Evolutionary conservation across 2,113 vertebrate genomes (phyloP).

Genomic region (Anolis sagrei): DNA sequence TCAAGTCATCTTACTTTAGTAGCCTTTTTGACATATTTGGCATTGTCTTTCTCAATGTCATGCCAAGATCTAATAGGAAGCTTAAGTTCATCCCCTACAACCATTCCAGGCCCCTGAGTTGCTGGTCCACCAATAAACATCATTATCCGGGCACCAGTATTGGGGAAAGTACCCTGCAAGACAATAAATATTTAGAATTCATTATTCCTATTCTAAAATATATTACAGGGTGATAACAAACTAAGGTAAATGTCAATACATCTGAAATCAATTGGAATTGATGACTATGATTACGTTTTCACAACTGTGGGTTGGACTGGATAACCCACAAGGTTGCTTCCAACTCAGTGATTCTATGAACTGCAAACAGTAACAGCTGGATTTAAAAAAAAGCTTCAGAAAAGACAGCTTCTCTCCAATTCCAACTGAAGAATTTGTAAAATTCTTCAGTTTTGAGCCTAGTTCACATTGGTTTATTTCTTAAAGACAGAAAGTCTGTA

Average conservation of each 20-base stretch:
- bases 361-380: not conserved
- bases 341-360: no score
- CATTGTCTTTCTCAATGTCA: constrained; percentile 98
- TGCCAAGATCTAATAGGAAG: constrained; percentile 97
- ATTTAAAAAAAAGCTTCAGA: not conserved
- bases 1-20: constrained; percentile 86
- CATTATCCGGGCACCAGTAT: constrained; percentile 95
- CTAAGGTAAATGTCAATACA: not conserved
- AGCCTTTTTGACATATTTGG: constrained; percentile 97
- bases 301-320: no score
- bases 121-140: constrained; percentile 97
- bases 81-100: constrained; percentile 96
- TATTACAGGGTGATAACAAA: not conserved
- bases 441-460: not conserved
- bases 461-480: not conserved
- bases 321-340: no score
- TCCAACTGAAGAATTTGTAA: not conserved
- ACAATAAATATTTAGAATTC: constrained; percentile 34
- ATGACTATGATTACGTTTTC: not conserved
- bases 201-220: not conserved
- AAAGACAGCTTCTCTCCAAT: not conserved
- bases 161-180: constrained; percentile 92
- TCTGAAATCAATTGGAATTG: not conserved
- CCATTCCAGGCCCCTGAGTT: constrained; percentile 97
- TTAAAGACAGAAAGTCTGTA: not conserved